Percentiles rank a stretch among this genome's conserved stretches.
phyloP scores from a whole-genome alignment of 2,888 invertebrate species.

The Panzeria rudis region DNA sequence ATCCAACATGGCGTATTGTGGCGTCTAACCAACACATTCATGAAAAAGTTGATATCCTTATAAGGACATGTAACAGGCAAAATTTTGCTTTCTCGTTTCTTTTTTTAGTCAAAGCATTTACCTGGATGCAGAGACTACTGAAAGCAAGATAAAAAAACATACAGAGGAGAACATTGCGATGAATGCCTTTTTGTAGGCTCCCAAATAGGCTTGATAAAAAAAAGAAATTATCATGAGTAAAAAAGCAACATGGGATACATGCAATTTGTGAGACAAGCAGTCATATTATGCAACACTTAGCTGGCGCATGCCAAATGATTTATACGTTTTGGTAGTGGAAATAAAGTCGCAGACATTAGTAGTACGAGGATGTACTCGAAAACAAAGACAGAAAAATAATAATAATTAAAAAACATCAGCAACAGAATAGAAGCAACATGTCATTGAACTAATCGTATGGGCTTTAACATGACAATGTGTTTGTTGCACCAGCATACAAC shows the following conservation, averaged over 20 bases:
- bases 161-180: constrained; percentile 28
- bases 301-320: constrained; percentile 72
- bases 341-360: constrained; percentile 59
- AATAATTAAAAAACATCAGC: constrained; percentile 15
- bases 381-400: constrained; percentile 18
- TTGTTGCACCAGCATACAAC: constrained; percentile 40
- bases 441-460: constrained; percentile 63
- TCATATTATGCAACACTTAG: constrained; percentile 66
- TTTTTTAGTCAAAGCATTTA: constrained; percentile 23
- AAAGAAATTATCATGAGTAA: constrained; percentile 27
- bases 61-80: constrained; percentile 63
- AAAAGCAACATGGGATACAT: constrained; percentile 23
- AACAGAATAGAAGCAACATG: constrained; percentile 61
- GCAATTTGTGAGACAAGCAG: constrained; percentile 19
- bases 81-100: constrained; percentile 12
- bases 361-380: constrained; percentile 61
- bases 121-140: constrained; percentile 50
- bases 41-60: constrained; percentile 67
- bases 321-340: constrained; percentile 66
- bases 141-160: constrained; percentile 29
- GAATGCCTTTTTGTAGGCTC: constrained; percentile 52
- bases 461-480: constrained; percentile 39
- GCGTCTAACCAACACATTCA: constrained; percentile 68
- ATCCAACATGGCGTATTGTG: constrained; percentile 66
- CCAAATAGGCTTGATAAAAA: constrained; percentile 54